Evolutionary conservation across 30 jellyfish, hydroid and myxozoan species (phyloP).

Genomic region (Rhopilema esculentum): DNA sequence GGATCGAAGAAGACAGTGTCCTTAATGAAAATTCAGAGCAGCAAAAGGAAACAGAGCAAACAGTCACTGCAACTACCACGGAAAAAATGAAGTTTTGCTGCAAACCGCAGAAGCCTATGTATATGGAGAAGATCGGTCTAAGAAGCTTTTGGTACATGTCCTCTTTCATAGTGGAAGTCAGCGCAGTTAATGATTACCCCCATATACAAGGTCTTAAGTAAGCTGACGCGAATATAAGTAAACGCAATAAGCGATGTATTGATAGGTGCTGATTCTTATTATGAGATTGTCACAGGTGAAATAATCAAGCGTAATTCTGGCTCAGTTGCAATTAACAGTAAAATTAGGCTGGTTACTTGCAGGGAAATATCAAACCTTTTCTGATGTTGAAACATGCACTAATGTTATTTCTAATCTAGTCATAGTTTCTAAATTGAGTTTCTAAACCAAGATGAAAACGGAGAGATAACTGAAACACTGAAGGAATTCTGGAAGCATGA

Average conservation of each 20-base stretch:
- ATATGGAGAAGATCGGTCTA: background rate
- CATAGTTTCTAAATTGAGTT: background rate
- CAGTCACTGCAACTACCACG: background rate
- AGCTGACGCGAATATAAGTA: background rate
- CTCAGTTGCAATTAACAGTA: background rate
- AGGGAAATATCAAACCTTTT: background rate
- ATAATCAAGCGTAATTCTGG: background rate
- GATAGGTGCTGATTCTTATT: background rate
- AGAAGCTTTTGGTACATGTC: background rate
- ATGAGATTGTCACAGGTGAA: background rate
- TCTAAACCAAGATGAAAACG: background rate
- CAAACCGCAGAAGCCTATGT: background rate
- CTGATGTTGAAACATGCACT: background rate
- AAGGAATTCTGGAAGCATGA: background rate
- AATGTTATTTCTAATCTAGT: background rate
- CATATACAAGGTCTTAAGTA: background rate
- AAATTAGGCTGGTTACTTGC: background rate
- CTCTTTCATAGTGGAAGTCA: background rate
- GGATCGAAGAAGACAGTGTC: background rate
- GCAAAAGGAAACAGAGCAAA: background rate
- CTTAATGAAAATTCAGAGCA: background rate
- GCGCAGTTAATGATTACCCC: background rate
- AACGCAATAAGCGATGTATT: background rate
- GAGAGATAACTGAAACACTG: background rate
- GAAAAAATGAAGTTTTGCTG: background rate